Percentiles rank a stretch among this genome's conserved stretches.
phyloP scores from a whole-genome alignment of 23 tunicate species.

The Oikopleura albicans region DNA sequence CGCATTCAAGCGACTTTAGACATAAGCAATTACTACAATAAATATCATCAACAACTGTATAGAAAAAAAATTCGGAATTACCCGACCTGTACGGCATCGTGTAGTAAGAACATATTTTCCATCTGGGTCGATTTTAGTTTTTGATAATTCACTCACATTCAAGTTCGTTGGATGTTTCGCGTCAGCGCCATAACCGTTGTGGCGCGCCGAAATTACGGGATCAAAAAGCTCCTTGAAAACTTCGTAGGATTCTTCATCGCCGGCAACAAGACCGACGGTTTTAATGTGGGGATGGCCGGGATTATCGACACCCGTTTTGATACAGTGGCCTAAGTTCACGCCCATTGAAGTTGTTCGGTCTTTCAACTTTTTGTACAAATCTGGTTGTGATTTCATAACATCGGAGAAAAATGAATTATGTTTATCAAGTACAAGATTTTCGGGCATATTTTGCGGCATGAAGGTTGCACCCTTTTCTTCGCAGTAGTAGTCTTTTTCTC shows the following conservation, averaged over 20 bases:
- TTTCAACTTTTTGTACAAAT: neutral
- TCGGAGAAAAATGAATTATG: neutral
- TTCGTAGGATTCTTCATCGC: constrained; percentile 76
- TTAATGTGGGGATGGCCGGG: constrained; percentile 66
- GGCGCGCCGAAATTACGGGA: constrained; percentile 53
- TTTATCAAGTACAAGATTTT: neutral
- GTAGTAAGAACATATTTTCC: constrained; percentile 22
- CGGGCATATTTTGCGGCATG: neutral
- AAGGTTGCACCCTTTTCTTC: constrained; percentile 1
- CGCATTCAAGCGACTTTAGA: too few relatives aligned
- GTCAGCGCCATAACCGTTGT: constrained; percentile 52
- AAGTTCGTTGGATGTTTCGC: constrained; percentile 46
- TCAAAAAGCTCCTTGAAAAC: constrained; percentile 75
- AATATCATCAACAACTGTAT: too few relatives aligned
- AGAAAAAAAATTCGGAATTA: too few relatives aligned
- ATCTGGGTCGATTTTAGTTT: constrained; percentile 32
- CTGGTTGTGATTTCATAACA: neutral
- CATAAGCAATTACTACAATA: too few relatives aligned
- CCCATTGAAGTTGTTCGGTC: neutral
- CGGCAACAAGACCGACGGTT: constrained; percentile 90
- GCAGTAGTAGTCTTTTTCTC: constrained; percentile 3
- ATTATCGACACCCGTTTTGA: constrained; percentile 81
- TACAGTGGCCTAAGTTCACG: constrained; percentile 42
- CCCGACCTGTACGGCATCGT: constrained; percentile 35
- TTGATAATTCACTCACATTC: constrained; percentile 35